Evolutionary conservation across 1,140 invertebrate genomes (phyloP), one percentile per base, ranked within the genome.

Genomic region (Tyrophagus putrescentiae): DNA sequence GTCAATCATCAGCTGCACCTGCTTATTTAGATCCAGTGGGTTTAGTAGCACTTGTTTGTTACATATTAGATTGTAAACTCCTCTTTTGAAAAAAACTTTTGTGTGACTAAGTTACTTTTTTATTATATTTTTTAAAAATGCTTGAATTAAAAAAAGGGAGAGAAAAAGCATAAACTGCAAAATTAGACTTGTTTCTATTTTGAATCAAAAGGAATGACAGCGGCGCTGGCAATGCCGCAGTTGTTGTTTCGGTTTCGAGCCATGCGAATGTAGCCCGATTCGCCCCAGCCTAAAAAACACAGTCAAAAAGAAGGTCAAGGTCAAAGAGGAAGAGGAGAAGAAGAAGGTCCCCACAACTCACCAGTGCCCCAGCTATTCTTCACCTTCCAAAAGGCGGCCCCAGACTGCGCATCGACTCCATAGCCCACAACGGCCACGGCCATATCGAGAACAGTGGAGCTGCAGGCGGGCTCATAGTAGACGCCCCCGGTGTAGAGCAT

Each of bases 181-280:
- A n/a, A n/a, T n/a, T n/a, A n/a, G n/a, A n/a, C n/a, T n/a, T n/a
- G n/a, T n/a, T n/a, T n/a, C n/a, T n/a, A n/a, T n/a, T 21, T 23
- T 67, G 67, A 74, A 28, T 74, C 69, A 0, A 67, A 60, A 5
- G 72, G 75, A 64, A 73, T 75, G 52, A 68, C 72, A 60, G 90
- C 84, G 57, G 74, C 70, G 21, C 81, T 79, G 29, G 90, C 89
- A 70, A 95, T 82, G 67, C 91, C 91, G 72, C 91, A 96, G 67
- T 84, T 79, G 71, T 95, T 95, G 1, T 84, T 65, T 65, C 80
- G 78, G 72, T 94, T 92, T 65, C 89, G 78, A 4, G 83, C 76
- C 81, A 97, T 94, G 73, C 83, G 82, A 65, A 95, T 85, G 75
- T 87, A 95, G 27, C 91, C 91, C 3, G 82, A 66, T 28, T 82